These are phyloP conservation scores for Antheraea assamensis DNA, from an alignment of 2,888 invertebrate species.

Conservation along the genomic window DNA sequence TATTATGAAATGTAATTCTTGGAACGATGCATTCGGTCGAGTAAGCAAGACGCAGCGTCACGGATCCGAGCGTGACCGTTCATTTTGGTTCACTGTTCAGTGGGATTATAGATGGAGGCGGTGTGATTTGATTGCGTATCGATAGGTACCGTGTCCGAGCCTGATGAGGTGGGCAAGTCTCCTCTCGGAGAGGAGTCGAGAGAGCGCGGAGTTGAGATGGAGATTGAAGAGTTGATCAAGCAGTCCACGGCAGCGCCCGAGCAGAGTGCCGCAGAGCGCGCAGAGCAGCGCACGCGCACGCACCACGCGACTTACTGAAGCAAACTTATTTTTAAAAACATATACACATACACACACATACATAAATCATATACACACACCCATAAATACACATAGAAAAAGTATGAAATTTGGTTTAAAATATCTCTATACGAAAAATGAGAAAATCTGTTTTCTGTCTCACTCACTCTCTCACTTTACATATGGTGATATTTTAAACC, in stretches of 20 bases:
- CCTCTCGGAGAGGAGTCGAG: conserved; percentile 71
- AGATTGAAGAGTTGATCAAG: conserved; percentile 69
- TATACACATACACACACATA: not conserved
- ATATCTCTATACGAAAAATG: too few relatives aligned
- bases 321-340: not conserved
- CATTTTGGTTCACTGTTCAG: too few relatives aligned
- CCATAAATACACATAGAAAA: too few relatives aligned
- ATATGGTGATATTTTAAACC: too few relatives aligned
- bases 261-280: conserved; percentile 72
- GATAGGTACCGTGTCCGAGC: conserved; percentile 80
- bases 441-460: too few relatives aligned
- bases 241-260: conserved; percentile 64
- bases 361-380: too few relatives aligned
- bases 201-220: conserved; percentile 61
- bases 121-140: not conserved
- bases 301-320: conserved; percentile 80
- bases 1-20: too few relatives aligned
- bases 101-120: not conserved
- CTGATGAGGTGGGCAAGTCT: conserved; percentile 82
- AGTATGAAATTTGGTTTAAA: too few relatives aligned
- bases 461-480: too few relatives aligned
- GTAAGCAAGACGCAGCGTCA: too few relatives aligned
- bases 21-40: too few relatives aligned
- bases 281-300: conserved; percentile 69
- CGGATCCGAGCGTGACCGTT: too few relatives aligned